A percentile compares a stretch with the other conserved stretches of the same genome.
Evolutionary conservation across 2,113 vertebrate genomes (phyloP).

Genomic region (Sceloporus tristichus): DNA sequence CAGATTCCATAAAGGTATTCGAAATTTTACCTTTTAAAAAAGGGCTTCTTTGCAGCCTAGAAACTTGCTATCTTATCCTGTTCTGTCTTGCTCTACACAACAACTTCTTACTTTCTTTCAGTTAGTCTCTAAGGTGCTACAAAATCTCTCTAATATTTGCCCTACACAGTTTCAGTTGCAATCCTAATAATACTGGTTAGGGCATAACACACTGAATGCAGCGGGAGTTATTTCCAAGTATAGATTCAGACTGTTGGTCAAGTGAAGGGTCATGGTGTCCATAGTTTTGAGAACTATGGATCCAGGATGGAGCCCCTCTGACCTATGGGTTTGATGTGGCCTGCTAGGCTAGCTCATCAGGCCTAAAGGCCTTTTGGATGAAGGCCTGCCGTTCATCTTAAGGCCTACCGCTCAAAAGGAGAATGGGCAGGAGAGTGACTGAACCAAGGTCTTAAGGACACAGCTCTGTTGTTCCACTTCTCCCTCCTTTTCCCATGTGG

Average conservation of each 20-base stretch:
- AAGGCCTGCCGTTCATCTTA: neutral
- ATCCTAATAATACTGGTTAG: accelerated
- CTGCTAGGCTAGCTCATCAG: no score
- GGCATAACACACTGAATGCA: no score
- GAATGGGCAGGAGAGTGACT: neutral
- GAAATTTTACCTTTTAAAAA: neutral
- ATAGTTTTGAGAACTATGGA: neutral
- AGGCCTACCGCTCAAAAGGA: no score
- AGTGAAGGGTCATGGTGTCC: neutral
- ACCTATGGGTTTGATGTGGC: no score
- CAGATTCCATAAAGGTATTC: neutral
- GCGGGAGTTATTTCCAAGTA: neutral
- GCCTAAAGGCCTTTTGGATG: neutral
- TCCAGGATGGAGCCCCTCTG: neutral
- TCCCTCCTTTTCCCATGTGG: no score
- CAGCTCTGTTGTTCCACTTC: no score
- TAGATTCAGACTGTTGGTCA: neutral
- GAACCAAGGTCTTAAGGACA: no score
- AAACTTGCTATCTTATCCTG: neutral
- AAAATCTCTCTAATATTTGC: no score
- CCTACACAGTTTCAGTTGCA: neutral
- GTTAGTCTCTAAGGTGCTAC: no score
- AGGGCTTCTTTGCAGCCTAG: neutral
- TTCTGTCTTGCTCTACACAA: no score
- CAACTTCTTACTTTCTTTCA: no score